Conservation (phyloP, 2,888 invertebrate genomes). For the Eupeodes latifasciatus region DNA sequence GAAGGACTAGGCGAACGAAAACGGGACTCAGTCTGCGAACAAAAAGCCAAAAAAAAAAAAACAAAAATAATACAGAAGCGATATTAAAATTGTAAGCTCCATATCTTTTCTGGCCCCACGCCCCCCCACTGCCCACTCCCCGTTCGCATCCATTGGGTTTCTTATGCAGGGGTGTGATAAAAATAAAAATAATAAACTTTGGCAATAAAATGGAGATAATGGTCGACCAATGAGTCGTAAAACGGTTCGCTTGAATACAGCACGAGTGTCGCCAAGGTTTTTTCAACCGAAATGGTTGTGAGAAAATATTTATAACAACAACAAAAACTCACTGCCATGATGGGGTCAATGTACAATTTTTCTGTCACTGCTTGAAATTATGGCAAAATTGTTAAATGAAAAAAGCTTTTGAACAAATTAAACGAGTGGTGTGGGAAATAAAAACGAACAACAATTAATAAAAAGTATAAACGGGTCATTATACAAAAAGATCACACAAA, state of each 20-base stretch:
- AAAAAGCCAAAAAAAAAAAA: conserved; percentile 26
- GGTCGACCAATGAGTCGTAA: conserved; percentile 76
- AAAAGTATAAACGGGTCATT: conserved; percentile 50
- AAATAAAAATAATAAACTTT: conserved; percentile 73
- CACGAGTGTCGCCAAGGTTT: conserved; percentile 70
- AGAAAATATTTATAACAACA: conserved; percentile 17
- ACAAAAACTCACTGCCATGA: conserved; percentile 1
- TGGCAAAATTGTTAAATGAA: conserved; percentile 45
- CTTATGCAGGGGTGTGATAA: conserved; percentile 63
- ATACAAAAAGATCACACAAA: neutral
- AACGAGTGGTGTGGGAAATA: conserved; percentile 52
- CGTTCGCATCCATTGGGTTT: neutral
- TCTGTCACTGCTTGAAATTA: conserved; percentile 46
- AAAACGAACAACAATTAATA: conserved; percentile 63
- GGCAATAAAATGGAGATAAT: conserved; percentile 75
- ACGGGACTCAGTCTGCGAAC: conserved; percentile 29
- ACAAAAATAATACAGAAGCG: conserved; percentile 4
- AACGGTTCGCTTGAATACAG: conserved; percentile 70
- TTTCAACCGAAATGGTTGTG: conserved; percentile 45
- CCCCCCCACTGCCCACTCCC: neutral
- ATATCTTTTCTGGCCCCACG: neutral
- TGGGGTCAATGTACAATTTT: conserved; percentile 51
- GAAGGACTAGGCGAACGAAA: neutral
- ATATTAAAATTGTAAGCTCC: conserved; percentile 68
- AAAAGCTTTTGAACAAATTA: conserved; percentile 66